Evolutionary conservation across 2,888 invertebrate genomes (phyloP), one percentile per base, ranked within the genome.

Genomic region (Pyrgus malvae): DNA sequence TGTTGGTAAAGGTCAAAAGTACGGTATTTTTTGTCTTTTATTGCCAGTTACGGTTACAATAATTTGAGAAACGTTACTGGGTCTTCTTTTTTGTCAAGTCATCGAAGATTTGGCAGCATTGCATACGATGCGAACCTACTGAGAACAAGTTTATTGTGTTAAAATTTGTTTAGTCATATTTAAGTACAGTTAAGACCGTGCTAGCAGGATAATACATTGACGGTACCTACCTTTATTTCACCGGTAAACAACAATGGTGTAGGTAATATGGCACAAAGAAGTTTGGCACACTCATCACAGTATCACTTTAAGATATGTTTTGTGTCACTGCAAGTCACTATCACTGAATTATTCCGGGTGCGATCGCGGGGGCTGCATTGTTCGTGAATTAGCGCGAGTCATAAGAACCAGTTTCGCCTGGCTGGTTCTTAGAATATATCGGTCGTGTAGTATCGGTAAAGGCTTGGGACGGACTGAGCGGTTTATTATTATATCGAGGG

Each of bases 231-330:
- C 80, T 85, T 69, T 63, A 67, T 68, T 73, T 68, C 67, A 68
- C 70, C 72, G 69, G 61, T 70, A 64, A 68, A 77, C 58, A 59
- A 49, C 68, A 69, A 65, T 67, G 72, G 73, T 74, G 69, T 74
- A n/a, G 80, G 76, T 74, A 76, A 67, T 81, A 83, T 83, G 83
- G 78, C 85, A 87, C 84, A 74, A 69, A 67, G 68, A 70, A 70
- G 64, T 61, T 77, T 82, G 75, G 78, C 88, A 87, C 89, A 80
- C 78, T 83, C 88, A 88, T 88, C 85, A 88, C 88, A 88, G 75
- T 80, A 76, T 78, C 86, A 84, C 85, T 75, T 62, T 68, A 35
- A 5, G 78, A 77, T 78, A 78, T 68, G 66, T 73, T 76, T 73
- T 70, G 71, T 77, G 72, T 80, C 82, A 83, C 83, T 79, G 67